Evolutionary conservation across 2,888 invertebrate species (phyloP).

Genomic region (Cetonia aurata): DNA sequence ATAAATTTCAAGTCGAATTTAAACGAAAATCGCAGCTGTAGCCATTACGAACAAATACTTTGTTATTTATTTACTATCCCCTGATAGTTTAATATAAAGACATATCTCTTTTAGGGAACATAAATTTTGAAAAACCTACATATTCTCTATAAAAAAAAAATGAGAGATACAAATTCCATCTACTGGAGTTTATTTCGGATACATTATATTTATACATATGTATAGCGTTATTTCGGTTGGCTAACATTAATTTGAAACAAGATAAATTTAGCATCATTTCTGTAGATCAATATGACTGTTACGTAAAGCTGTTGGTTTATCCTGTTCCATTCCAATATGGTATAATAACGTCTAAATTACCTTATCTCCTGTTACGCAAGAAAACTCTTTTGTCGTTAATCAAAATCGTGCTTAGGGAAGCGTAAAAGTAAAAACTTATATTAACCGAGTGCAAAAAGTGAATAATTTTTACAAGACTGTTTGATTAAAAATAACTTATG

Average conservation of each 20-base stretch:
- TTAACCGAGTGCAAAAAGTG: not conserved
- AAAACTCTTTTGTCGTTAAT: conserved; percentile 4
- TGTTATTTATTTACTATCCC: too few relatives aligned
- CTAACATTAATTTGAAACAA: too few relatives aligned
- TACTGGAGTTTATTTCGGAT: not conserved
- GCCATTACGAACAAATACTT: too few relatives aligned
- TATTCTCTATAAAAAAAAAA: not conserved
- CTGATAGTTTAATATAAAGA: too few relatives aligned
- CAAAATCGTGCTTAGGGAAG: not conserved
- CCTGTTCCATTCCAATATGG: not conserved
- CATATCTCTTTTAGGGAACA: too few relatives aligned
- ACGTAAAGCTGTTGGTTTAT: not conserved
- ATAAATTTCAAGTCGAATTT: too few relatives aligned
- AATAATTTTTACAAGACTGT: not conserved
- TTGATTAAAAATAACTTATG: conserved; percentile 19
- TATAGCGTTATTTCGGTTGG: too few relatives aligned
- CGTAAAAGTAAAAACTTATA: conserved; percentile 16
- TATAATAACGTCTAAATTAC: not conserved
- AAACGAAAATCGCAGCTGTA: too few relatives aligned
- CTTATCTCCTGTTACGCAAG: conserved; percentile 3
- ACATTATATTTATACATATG: not conserved
- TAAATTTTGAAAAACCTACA: too few relatives aligned
- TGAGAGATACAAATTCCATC: not conserved
- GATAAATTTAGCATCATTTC: too few relatives aligned
- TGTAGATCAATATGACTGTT: too few relatives aligned